phyloP scores from a whole-genome alignment of 2,113 vertebrate species.

The Onychostoma macrolepis region DNA sequence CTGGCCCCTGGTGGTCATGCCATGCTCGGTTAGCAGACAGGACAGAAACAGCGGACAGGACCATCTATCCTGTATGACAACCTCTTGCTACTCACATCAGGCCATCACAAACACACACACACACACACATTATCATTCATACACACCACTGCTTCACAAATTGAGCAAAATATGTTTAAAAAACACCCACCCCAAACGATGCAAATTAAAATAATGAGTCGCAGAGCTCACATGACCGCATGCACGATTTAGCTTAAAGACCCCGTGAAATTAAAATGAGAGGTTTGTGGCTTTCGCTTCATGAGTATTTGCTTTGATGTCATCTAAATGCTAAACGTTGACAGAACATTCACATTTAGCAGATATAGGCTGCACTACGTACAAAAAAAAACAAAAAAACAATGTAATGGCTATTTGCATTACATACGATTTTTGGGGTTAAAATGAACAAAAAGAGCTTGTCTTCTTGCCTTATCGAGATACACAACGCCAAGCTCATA shows the following conservation, averaged over 20 bases:
- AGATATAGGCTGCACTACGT: background rate
- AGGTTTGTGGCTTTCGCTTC: background rate
- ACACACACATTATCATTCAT: background rate
- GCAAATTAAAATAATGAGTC: background rate
- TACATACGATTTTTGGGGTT: too few species aligned
- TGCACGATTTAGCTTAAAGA: background rate
- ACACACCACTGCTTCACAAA: slow-evolving; percentile 8
- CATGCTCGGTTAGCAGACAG: slow-evolving; percentile 42
- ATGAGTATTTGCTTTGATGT: background rate
- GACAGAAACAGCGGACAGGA: slow-evolving; percentile 37
- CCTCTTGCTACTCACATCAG: background rate
- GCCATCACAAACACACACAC: background rate
- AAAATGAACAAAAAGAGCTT: background rate
- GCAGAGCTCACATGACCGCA: background rate
- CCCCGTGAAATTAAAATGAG: background rate
- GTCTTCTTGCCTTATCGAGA: background rate
- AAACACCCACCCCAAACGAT: background rate
- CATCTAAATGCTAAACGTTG: background rate
- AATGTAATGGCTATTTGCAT: too few species aligned
- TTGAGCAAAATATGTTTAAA: slow-evolving; percentile 18
- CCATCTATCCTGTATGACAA: slow-evolving; percentile 47
- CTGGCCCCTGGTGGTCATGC: slow-evolving; percentile 49
- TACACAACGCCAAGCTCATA: background rate
- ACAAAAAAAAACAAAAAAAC: too few species aligned
- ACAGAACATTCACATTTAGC: background rate